phyloP scores from a whole-genome alignment of 2,113 vertebrate genomes.

The Leptodactylus fuscus region DNA sequence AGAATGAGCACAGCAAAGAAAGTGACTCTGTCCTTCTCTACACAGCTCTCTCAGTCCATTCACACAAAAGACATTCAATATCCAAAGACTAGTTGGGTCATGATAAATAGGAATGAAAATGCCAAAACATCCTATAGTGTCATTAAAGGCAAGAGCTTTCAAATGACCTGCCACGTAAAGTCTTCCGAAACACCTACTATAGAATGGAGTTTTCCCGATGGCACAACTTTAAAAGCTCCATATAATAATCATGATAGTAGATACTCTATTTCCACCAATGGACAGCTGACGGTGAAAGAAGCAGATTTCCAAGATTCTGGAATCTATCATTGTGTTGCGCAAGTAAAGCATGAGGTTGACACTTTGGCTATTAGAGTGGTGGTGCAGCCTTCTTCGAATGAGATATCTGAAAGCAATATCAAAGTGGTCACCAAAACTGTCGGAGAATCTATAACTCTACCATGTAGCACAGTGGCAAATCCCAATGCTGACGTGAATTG shows the following conservation, averaged over 20 bases:
- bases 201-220: slow-evolving; percentile 84
- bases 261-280: slow-evolving; percentile 76
- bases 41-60: slow-evolving; percentile 68
- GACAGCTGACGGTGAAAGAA: slow-evolving; percentile 74
- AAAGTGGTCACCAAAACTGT: slow-evolving; percentile 69
- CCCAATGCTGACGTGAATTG: slow-evolving; percentile 86
- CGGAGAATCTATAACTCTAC: slow-evolving; percentile 74
- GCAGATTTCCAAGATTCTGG: slow-evolving; percentile 78
- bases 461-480: slow-evolving; percentile 73
- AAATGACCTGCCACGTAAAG: slow-evolving; percentile 77
- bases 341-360: slow-evolving; percentile 74
- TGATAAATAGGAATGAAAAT: slow-evolving; percentile 74
- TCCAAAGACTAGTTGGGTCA: slow-evolving; percentile 80
- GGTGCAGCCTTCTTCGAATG: slow-evolving; percentile 75
- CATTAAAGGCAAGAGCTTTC: slow-evolving; percentile 73
- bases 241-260: slow-evolving; percentile 68
- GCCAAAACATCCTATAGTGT: slow-evolving; percentile 64
- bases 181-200: slow-evolving; percentile 77
- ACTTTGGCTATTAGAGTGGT: slow-evolving; percentile 72
- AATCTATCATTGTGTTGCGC: slow-evolving; percentile 82
- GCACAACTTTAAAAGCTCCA: slow-evolving; percentile 75
- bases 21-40: slow-evolving; percentile 76
- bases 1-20: slow-evolving; percentile 78
- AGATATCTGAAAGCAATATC: slow-evolving; percentile 64
- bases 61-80: slow-evolving; percentile 60